phyloP scores from a whole-genome alignment of 1,140 invertebrate species.

The Fopius arisanus region DNA sequence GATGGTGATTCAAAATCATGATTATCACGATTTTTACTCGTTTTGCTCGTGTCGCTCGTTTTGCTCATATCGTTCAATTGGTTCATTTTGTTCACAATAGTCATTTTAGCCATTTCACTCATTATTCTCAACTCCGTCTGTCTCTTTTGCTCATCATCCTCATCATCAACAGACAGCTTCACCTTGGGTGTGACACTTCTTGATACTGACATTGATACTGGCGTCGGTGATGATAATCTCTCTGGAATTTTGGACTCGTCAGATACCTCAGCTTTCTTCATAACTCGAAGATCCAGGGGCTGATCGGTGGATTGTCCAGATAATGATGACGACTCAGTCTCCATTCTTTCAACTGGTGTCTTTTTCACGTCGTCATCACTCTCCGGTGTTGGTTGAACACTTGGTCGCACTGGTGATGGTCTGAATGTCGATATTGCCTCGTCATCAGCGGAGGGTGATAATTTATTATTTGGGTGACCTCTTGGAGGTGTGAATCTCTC shows the following conservation, averaged over 20 bases:
- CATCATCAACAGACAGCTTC: slow-evolving; percentile 51
- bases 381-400: slow-evolving; percentile 51
- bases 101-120: background rate
- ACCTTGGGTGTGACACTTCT: slow-evolving; percentile 39
- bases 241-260: slow-evolving; percentile 31
- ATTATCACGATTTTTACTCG: background rate
- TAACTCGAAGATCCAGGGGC: slow-evolving; percentile 77
- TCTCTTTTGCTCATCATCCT: slow-evolving; percentile 61
- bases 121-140: slow-evolving; percentile 25
- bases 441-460: slow-evolving; percentile 72
- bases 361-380: slow-evolving; percentile 47
- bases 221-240: slow-evolving; percentile 39
- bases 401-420: slow-evolving; percentile 71
- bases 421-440: slow-evolving; percentile 71
- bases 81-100: background rate
- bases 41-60: background rate
- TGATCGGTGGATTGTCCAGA: slow-evolving; percentile 66
- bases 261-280: slow-evolving; percentile 49
- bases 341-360: slow-evolving; percentile 36
- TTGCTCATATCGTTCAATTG: background rate
- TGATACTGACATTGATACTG: slow-evolving; percentile 6
- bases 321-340: slow-evolving; percentile 21
- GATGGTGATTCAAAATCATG: slow-evolving; percentile 20
- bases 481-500: slow-evolving; percentile 63
- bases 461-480: slow-evolving; percentile 58